phyloP scores from a whole-genome alignment of 2,797 vertebrate genomes.

The Argya squamiceps region DNA sequence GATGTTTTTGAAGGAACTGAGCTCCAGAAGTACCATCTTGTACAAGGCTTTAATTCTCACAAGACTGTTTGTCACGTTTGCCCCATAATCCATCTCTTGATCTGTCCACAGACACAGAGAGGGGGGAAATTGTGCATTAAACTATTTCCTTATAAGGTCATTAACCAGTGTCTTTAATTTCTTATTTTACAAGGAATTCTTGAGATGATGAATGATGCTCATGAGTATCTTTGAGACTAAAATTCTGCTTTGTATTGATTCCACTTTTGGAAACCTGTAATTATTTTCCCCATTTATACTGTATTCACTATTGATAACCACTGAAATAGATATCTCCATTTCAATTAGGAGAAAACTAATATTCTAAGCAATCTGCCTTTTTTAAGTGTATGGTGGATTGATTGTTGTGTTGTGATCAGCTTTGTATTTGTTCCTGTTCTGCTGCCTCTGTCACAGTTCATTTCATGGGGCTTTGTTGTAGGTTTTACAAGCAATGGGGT shows the following conservation, averaged over 20 bases:
- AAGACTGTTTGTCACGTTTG: neutral
- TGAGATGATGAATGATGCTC: neutral
- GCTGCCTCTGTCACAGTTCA: neutral
- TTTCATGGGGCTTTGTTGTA: constrained; percentile 60
- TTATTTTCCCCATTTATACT: neutral
- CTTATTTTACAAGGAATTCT: neutral
- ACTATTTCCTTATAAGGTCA: neutral
- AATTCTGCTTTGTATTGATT: neutral
- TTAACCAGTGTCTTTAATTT: neutral
- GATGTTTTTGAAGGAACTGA: neutral
- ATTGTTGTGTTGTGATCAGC: neutral
- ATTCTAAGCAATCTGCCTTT: neutral
- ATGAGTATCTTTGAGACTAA: neutral
- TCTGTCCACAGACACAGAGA: neutral
- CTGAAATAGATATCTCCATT: neutral
- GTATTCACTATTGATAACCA: neutral
- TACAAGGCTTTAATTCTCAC: neutral
- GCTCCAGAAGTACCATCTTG: neutral
- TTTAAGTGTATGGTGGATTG: neutral
- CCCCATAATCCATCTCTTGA: neutral
- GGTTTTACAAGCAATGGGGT: constrained; percentile 98
- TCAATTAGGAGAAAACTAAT: neutral
- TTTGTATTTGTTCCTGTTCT: neutral
- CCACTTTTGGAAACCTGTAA: neutral
- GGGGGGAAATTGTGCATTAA: neutral